A percentile compares a stretch with the other conserved stretches of the same genome.
Evolutionary conservation across 2,888 invertebrate species (phyloP).

Genomic region (Merodon equestris): DNA sequence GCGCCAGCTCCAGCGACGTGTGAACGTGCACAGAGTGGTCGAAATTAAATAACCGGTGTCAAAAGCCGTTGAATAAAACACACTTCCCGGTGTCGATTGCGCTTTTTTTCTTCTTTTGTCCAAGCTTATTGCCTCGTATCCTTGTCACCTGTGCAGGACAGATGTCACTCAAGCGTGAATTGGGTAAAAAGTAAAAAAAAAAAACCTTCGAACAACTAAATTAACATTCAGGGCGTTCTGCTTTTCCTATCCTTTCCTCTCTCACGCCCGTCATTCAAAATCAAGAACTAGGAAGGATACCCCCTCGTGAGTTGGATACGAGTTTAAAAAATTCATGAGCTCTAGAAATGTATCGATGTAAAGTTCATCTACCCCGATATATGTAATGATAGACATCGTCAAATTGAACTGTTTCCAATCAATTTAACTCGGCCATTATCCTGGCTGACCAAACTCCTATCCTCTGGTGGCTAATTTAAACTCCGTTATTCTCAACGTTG

Average conservation of each 20-base stretch:
- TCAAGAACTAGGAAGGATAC: not conserved
- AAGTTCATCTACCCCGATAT: not conserved
- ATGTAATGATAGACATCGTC: not conserved
- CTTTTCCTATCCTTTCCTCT: not conserved
- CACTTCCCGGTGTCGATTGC: not conserved
- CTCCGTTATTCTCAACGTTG: constrained; percentile 47
- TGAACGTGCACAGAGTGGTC: constrained; percentile 1
- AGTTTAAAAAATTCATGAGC: no score
- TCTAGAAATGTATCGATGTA: not conserved
- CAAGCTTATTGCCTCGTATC: not conserved
- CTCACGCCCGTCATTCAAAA: not conserved
- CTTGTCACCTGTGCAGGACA: constrained; percentile 6
- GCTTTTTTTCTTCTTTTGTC: not conserved
- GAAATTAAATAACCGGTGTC: constrained; percentile 19
- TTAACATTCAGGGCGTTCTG: constrained; percentile 4
- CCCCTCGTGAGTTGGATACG: no score
- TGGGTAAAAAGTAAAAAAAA: not conserved
- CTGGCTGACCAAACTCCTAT: not conserved
- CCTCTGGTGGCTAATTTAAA: constrained; percentile 49
- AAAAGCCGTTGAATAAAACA: constrained; percentile 26
- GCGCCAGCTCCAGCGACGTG: not conserved
- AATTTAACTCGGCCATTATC: constrained; percentile 51
- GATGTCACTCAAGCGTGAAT: constrained; percentile 15
- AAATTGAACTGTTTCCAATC: constrained; percentile 32
- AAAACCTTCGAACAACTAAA: constrained; percentile 33